Percentiles rank a stretch among this genome's conserved stretches.
Conservation (phyloP, 2,888 invertebrate species). For the Erebia epiphron region DNA sequence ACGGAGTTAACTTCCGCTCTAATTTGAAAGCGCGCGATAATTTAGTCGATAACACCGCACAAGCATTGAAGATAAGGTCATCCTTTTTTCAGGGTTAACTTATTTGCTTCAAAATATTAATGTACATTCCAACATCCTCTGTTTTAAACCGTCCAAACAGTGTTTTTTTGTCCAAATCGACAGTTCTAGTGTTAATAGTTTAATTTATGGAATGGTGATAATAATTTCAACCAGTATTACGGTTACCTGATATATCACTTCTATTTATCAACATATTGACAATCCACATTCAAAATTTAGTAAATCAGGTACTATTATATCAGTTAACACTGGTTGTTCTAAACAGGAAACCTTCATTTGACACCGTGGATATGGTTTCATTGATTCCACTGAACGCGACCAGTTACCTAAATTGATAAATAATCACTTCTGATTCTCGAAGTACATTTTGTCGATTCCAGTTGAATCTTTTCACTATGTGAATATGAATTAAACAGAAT, state of each 20-base stretch:
- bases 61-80: slow-evolving; percentile 1
- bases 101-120: neutral
- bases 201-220: too few species aligned
- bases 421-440: neutral
- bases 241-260: too few species aligned
- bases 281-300: neutral
- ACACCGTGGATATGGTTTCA: neutral
- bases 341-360: slow-evolving; percentile 1
- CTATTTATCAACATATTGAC: too few species aligned
- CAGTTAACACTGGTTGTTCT: neutral
- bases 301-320: neutral
- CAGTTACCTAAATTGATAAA: neutral
- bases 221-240: too few species aligned
- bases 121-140: too few species aligned
- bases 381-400: neutral
- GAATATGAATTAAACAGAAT: neutral
- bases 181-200: too few species aligned
- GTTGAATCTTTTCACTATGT: neutral
- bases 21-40: slow-evolving; percentile 16
- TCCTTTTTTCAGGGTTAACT: neutral
- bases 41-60: slow-evolving; percentile 24
- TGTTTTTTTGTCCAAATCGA: too few species aligned
- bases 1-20: slow-evolving; percentile 19
- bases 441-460: neutral
- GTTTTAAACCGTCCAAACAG: too few species aligned